Percentiles rank a stretch among this genome's conserved stretches.
Evolutionary conservation across 2,113 vertebrate species (phyloP).

Genomic region (Pelecanoides urinatrix): DNA sequence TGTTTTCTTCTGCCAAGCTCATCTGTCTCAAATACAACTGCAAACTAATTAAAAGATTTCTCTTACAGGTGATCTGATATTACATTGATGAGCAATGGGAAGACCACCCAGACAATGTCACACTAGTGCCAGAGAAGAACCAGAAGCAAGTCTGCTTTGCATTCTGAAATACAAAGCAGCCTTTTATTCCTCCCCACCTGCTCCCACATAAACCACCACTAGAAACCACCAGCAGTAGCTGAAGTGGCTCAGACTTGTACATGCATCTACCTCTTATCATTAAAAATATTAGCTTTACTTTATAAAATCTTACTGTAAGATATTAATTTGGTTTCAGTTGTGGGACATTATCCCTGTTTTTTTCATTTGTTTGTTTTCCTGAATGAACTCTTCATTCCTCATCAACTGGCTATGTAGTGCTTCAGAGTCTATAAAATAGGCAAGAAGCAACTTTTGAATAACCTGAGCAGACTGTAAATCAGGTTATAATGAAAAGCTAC

Average conservation of each 20-base stretch:
- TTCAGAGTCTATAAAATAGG: neutral
- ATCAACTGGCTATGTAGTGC: neutral
- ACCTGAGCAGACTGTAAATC: neutral
- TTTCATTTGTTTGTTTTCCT: neutral
- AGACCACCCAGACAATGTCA: neutral
- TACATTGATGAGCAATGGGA: neutral
- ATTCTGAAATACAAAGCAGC: neutral
- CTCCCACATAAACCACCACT: neutral
- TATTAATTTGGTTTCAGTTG: neutral
- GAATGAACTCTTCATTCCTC: neutral
- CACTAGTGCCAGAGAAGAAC: neutral
- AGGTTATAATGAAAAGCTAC: neutral
- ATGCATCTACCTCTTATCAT: neutral
- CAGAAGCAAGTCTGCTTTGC: slow-evolving; percentile 27
- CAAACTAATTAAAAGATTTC: neutral
- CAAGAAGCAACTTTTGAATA: neutral
- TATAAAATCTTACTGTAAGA: neutral
- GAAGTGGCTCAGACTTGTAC: neutral
- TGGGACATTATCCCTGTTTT: neutral
- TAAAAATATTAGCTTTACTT: neutral
- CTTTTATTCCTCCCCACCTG: slow-evolving; percentile 13
- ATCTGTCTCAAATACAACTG: neutral
- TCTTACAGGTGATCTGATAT: slow-evolving; percentile 15
- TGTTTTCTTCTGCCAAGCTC: neutral
- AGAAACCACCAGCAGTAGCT: neutral